Conservation (phyloP, 2,797 vertebrate species). For the Chrosomus eos region DNA sequence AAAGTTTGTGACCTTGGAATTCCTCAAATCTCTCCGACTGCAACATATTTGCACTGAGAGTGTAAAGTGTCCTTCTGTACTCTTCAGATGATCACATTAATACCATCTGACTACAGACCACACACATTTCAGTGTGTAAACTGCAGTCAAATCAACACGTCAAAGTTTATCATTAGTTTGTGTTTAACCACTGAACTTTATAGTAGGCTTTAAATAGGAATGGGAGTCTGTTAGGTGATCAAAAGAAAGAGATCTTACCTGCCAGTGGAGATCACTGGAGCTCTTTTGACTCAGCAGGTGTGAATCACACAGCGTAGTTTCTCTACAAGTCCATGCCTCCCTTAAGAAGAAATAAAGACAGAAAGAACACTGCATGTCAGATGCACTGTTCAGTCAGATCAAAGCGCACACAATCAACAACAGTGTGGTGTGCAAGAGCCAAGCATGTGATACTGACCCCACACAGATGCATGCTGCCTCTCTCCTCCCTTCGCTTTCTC, state of each 20-base stretch:
- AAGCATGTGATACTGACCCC: constrained; percentile 65
- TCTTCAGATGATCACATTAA: constrained; percentile 20
- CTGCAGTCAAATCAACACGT: not conserved
- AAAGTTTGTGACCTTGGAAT: constrained; percentile 27
- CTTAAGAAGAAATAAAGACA: constrained; percentile 9
- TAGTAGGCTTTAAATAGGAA: not conserved
- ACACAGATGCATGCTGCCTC: constrained; percentile 29
- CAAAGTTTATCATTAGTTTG: not conserved
- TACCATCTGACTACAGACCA: not conserved
- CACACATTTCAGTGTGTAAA: constrained; percentile 16
- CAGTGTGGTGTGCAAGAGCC: constrained; percentile 52
- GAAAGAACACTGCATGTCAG: constrained; percentile 17
- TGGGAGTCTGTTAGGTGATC: not conserved
- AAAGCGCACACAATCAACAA: constrained; percentile 47
- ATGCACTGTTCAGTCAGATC: constrained; percentile 39
- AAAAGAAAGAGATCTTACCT: constrained; percentile 39
- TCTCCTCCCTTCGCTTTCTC: constrained; percentile 23
- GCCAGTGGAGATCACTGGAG: constrained; percentile 19
- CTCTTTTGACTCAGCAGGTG: constrained; percentile 27
- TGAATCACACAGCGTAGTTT: constrained; percentile 4
- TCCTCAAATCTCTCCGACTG: not conserved
- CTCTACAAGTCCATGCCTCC: constrained; percentile 18
- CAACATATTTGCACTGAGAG: not conserved
- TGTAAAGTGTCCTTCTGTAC: constrained; percentile 4
- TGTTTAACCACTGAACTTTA: not conserved